Conservation (phyloP, 2,113 vertebrate species). For the Platysteira castanea region DNA sequence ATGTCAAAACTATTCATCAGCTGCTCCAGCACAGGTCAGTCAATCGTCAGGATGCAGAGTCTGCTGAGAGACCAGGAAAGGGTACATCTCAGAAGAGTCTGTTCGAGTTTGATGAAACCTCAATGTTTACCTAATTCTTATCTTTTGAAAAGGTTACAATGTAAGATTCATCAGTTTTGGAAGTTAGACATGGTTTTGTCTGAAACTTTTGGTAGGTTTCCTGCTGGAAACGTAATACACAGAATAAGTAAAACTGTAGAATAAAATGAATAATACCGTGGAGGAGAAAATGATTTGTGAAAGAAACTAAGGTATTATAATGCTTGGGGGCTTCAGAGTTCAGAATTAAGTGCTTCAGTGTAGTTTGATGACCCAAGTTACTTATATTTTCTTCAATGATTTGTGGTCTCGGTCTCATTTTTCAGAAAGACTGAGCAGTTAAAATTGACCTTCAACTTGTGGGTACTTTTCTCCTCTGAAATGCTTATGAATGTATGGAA, state of each 20-base stretch:
- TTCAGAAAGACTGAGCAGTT: neutral
- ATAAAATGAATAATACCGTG: neutral
- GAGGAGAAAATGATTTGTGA: neutral
- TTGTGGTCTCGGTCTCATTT: neutral
- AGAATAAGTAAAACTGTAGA: neutral
- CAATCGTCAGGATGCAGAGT: neutral
- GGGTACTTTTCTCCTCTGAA: neutral
- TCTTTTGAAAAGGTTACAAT: neutral
- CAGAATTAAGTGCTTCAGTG: neutral
- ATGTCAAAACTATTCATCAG: neutral
- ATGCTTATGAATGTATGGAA: neutral
- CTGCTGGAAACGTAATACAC: neutral
- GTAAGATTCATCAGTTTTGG: neutral
- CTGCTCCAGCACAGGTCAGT: neutral
- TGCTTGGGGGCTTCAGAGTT: neutral
- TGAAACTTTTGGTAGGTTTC: neutral
- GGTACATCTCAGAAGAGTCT: neutral
- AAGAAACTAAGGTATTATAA: neutral
- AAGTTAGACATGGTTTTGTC: neutral
- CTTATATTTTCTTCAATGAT: neutral
- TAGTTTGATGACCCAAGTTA: neutral
- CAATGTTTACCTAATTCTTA: neutral
- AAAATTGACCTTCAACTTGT: neutral
- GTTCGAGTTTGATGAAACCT: neutral
- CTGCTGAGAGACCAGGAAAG: neutral